phyloP scores from a whole-genome alignment of 1,140 invertebrate genomes.

The Gonatopus flavifemur region DNA sequence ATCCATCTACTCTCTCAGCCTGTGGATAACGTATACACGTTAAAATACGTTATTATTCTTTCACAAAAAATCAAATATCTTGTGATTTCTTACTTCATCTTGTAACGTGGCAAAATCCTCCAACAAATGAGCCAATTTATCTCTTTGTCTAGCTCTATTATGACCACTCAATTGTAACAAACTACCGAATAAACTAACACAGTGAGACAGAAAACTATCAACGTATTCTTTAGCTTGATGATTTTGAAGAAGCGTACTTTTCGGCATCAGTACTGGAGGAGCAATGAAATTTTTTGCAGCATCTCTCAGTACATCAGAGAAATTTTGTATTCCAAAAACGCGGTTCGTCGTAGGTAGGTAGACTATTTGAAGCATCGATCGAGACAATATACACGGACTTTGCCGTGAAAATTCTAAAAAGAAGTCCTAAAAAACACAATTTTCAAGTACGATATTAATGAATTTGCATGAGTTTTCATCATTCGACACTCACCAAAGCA shows the following conservation, averaged over 20 bases:
- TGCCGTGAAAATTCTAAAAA: constrained; percentile 87
- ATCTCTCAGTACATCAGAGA: constrained; percentile 82
- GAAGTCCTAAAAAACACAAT: constrained; percentile 79
- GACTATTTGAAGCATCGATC: constrained; percentile 85
- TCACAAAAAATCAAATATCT: not conserved
- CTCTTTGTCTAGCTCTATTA: constrained; percentile 90
- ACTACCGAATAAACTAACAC: constrained; percentile 82
- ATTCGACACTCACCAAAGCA: constrained; percentile 68
- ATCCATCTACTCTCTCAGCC: constrained; percentile 90
- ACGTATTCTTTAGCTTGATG: constrained; percentile 80
- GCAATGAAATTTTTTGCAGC: constrained; percentile 84
- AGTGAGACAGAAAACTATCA: constrained; percentile 85
- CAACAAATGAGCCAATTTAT: constrained; percentile 87
- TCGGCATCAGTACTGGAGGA: constrained; percentile 78
- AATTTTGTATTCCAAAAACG: constrained; percentile 60
- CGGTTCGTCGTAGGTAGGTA: constrained; percentile 65
- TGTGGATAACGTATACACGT: constrained; percentile 53
- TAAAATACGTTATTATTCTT: not conserved
- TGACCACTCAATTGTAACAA: constrained; percentile 92
- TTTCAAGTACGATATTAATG: no score
- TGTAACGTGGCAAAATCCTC: constrained; percentile 90
- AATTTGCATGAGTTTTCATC: not conserved
- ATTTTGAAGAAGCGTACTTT: constrained; percentile 66
- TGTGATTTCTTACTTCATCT: constrained; percentile 73
- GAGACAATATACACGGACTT: constrained; percentile 89